Conservation (phyloP, 2,888 invertebrate species). For the Tricholauxania praeusta region DNA sequence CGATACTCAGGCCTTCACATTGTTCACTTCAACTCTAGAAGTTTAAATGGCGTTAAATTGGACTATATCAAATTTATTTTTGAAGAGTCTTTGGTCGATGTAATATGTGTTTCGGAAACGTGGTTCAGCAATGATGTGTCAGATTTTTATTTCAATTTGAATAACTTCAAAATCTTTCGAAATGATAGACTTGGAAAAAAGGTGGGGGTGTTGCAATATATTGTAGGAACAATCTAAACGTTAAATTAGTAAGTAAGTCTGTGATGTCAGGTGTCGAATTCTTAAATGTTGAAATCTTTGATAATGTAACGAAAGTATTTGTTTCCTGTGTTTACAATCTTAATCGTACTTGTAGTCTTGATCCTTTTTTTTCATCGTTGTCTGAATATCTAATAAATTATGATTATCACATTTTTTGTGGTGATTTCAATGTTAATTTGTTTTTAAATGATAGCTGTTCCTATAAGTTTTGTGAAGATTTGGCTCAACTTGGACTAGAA, state of each 20-base stretch:
- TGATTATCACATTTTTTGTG: background rate
- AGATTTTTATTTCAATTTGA: background rate
- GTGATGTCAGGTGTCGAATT: conserved; percentile 14
- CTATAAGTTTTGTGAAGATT: too few species aligned
- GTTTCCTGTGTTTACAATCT: conserved; percentile 36
- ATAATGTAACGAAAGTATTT: conserved; percentile 11
- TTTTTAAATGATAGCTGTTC: background rate
- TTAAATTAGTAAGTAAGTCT: conserved; percentile 6
- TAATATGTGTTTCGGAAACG: background rate
- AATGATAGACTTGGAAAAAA: conserved; percentile 2
- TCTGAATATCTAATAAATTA: background rate
- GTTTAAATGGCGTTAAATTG: background rate
- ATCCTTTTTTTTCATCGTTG: conserved; percentile 13
- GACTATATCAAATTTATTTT: background rate
- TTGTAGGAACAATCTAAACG: background rate
- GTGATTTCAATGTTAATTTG: background rate
- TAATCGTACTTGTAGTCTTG: conserved; percentile 1
- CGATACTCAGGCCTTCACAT: background rate
- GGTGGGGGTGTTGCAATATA: conserved; percentile 34
- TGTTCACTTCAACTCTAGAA: too few species aligned
- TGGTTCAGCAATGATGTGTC: background rate
- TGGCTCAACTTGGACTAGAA: too few species aligned
- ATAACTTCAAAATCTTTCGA: background rate
- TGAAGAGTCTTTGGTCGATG: background rate
- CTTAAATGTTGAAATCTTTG: conserved; percentile 8